Conservation (phyloP, 2,888 invertebrate genomes). For the Mesorhabditis belari region DNA sequence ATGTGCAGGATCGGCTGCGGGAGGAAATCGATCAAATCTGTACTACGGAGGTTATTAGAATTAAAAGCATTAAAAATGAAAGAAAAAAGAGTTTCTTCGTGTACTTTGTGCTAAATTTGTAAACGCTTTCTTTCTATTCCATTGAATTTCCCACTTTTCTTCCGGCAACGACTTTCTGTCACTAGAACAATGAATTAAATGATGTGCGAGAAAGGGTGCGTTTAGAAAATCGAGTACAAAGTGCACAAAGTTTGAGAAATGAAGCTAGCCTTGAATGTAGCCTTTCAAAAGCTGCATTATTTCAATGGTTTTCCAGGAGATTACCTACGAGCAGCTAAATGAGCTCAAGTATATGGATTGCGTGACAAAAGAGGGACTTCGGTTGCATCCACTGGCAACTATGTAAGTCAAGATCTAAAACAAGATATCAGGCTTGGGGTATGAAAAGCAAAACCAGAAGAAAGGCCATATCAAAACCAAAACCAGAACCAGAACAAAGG, state of each 20-base stretch:
- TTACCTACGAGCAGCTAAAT: background rate
- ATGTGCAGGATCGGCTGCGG: slow-evolving; percentile 9
- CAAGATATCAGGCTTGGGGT: background rate
- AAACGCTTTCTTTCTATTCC: no score
- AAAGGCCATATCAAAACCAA: no score
- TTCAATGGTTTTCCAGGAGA: background rate
- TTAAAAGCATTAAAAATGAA: no score
- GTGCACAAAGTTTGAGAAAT: no score
- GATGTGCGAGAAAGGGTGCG: background rate
- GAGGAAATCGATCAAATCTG: background rate
- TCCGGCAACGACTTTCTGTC: no score
- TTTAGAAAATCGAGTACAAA: background rate
- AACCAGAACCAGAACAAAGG: no score
- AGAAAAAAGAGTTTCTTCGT: no score
- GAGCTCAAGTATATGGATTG: background rate
- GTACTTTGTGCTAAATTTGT: no score
- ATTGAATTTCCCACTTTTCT: no score
- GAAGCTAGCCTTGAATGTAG: no score
- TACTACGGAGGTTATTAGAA: background rate
- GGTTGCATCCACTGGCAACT: background rate
- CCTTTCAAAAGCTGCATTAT: no score
- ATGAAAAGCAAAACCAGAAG: background rate
- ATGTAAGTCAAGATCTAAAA: background rate
- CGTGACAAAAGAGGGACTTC: background rate
- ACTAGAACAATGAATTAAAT: no score